These are phyloP conservation scores for Sebastes umbrosus DNA, from an alignment of 2,797 vertebrate genomes.

Conservation along the genomic window DNA sequence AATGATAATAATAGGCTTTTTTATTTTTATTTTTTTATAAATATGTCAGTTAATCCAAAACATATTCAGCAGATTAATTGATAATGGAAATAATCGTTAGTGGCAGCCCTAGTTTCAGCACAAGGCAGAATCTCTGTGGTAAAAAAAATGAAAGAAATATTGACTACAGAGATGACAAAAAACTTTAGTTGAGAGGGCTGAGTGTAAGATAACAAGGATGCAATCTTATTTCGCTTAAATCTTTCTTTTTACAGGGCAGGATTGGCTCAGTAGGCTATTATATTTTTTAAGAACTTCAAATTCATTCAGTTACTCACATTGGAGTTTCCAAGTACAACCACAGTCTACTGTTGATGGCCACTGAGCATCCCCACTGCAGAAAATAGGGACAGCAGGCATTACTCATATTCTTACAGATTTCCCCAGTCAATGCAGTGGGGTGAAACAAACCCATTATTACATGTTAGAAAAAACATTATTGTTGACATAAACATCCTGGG, in stretches of 20 bases:
- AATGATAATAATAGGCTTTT: background rate
- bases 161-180: background rate
- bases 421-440: background rate
- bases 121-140: background rate
- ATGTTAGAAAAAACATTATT: background rate
- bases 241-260: background rate
- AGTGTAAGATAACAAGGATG: background rate
- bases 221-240: background rate
- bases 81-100: background rate
- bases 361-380: background rate
- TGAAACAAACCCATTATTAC: background rate
- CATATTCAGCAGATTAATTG: background rate
- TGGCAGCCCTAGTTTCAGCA: background rate
- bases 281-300: background rate
- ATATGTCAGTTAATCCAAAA: no score
- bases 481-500: background rate
- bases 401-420: background rate
- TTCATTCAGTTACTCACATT: background rate
- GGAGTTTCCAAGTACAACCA: conserved; percentile 18
- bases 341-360: background rate
- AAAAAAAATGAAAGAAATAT: background rate
- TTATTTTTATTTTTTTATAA: background rate
- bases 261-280: background rate
- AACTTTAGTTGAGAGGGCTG: background rate
- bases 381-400: background rate